phyloP scores from a whole-genome alignment of 2,888 invertebrate genomes.

The Myopa testacea region DNA sequence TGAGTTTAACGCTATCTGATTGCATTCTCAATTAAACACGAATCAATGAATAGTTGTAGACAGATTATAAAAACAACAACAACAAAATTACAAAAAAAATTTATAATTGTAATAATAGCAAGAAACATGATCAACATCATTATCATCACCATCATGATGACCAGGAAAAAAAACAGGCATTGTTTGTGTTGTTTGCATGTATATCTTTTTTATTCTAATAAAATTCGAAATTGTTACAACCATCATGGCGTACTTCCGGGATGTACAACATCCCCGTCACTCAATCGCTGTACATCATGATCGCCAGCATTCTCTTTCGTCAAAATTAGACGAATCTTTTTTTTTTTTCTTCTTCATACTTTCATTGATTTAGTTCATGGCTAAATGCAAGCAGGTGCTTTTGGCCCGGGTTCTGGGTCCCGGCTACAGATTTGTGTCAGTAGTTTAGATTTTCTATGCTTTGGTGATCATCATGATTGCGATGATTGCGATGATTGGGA shows the following conservation, averaged over 20 bases:
- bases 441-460: slow-evolving; percentile 32
- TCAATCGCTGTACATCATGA: neutral
- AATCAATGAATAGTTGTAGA: slow-evolving; percentile 17
- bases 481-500: slow-evolving; percentile 27
- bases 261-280: slow-evolving; percentile 12
- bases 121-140: slow-evolving; percentile 6
- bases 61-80: neutral
- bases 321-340: slow-evolving; percentile 15
- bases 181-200: neutral
- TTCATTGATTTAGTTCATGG: slow-evolving; percentile 1
- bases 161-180: no score
- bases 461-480: slow-evolving; percentile 35
- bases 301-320: neutral
- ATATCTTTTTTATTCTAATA: slow-evolving; percentile 1
- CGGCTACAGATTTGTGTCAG: slow-evolving; percentile 25
- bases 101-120: slow-evolving; percentile 19
- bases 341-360: no score
- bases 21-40: slow-evolving; percentile 48
- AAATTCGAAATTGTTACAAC: slow-evolving; percentile 19
- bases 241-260: slow-evolving; percentile 37
- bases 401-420: neutral
- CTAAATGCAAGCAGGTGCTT: neutral
- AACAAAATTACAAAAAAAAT: slow-evolving; percentile 15
- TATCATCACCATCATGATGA: neutral
- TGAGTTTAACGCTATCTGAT: slow-evolving; percentile 37